Percentiles rank a stretch among this genome's conserved stretches.
phyloP scores from a whole-genome alignment of 2,888 invertebrate species.

The Bellardia bayeri region DNA sequence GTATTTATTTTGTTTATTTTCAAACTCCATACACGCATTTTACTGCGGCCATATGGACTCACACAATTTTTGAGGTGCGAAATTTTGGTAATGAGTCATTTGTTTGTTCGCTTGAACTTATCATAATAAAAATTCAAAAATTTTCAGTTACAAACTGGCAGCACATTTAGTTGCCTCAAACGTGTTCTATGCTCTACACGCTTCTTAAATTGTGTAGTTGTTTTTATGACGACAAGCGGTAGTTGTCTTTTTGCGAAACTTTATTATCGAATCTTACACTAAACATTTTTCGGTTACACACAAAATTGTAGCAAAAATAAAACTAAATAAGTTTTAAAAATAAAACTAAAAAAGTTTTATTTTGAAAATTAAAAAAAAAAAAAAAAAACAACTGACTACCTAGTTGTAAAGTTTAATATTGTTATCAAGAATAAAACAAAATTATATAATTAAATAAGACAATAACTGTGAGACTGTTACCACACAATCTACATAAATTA shows the following conservation, averaged over 20 bases:
- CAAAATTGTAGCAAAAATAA: conserved; percentile 9
- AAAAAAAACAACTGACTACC: neutral
- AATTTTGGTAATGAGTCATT: conserved; percentile 59
- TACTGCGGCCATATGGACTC: conserved; percentile 52
- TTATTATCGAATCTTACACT: neutral
- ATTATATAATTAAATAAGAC: conserved; percentile 25
- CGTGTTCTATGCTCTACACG: conserved; percentile 33
- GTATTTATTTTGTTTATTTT: conserved; percentile 1
- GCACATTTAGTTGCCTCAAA: conserved; percentile 44
- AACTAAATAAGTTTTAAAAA: neutral
- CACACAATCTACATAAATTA: conserved; percentile 36
- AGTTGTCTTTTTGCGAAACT: conserved; percentile 17
- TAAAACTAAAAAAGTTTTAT: neutral
- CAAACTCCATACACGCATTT: conserved; percentile 31
- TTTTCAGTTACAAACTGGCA: conserved; percentile 20
- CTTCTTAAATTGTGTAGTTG: neutral
- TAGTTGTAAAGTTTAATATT: conserved; percentile 28
- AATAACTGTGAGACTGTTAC: conserved; percentile 31
- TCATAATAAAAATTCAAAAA: conserved; percentile 26
- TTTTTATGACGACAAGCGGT: conserved; percentile 20
- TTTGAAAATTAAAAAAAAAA: conserved; percentile 10
- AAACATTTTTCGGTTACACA: conserved; percentile 6
- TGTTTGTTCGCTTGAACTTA: conserved; percentile 12
- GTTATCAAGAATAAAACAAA: conserved; percentile 29
- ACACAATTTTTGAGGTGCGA: conserved; percentile 58